A percentile compares a stretch with the other conserved stretches of the same genome.
Evolutionary conservation across 2,797 vertebrate genomes (phyloP).

Genomic region (Pipistrellus pygmaeus): DNA sequence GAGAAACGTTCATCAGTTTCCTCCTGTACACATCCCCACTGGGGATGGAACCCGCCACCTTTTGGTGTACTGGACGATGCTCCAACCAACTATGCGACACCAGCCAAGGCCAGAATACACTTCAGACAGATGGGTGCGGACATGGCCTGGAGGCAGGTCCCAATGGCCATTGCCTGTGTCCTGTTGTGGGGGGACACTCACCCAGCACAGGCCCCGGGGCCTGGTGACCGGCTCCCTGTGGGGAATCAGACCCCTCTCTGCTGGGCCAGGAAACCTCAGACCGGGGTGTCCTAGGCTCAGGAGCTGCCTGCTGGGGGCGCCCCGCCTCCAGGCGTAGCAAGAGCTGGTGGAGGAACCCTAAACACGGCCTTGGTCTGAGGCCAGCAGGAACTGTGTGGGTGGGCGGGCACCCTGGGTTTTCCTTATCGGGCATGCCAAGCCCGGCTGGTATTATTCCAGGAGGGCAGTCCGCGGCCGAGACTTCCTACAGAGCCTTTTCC

Average conservation of each 20-base stretch:
- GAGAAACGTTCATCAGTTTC: background rate
- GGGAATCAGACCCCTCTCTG: background rate
- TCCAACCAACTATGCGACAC: background rate
- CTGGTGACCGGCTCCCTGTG: background rate
- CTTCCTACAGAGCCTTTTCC: constrained; percentile 73
- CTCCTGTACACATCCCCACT: background rate
- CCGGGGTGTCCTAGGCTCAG: background rate
- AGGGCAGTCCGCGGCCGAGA: constrained; percentile 32
- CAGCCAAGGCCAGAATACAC: background rate
- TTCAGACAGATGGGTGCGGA: background rate
- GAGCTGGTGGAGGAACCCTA: background rate
- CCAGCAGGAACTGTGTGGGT: constrained; percentile 40
- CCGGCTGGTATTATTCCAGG: constrained; percentile 60
- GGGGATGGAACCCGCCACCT: background rate
- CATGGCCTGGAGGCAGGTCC: background rate
- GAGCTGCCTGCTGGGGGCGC: background rate
- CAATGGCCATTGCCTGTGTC: fast-evolving
- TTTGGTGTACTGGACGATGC: background rate
- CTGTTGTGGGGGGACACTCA: background rate
- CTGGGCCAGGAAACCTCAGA: background rate
- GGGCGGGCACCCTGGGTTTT: constrained; percentile 37
- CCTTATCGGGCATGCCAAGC: background rate
- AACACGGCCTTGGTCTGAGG: background rate
- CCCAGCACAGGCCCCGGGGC: too few relatives aligned
- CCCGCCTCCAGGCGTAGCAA: too few relatives aligned